phyloP scores from a whole-genome alignment of 2,797 vertebrate species.

The Epinephelus awoara region DNA sequence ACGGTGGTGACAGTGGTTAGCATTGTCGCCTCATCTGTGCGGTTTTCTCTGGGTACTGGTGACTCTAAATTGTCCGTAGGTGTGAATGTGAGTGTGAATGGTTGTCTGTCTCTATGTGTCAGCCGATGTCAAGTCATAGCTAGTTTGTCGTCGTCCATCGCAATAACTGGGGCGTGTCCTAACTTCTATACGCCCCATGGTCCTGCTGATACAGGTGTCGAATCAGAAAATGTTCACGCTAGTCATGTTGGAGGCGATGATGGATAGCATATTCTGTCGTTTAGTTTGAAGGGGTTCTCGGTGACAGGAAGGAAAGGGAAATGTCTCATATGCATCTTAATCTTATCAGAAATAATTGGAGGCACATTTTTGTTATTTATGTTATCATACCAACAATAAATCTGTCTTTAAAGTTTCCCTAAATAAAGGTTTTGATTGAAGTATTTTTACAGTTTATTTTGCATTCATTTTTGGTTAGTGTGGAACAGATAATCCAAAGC shows the following conservation, averaged over 20 bases:
- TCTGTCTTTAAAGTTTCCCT: slow-evolving; percentile 29
- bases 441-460: not conserved
- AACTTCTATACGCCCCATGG: too few species aligned
- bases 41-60: too few species aligned
- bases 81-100: too few species aligned
- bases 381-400: slow-evolving; percentile 31
- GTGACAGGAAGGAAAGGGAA: slow-evolving; percentile 14
- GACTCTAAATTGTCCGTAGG: too few species aligned
- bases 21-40: too few species aligned
- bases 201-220: too few species aligned
- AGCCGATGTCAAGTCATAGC: too few species aligned
- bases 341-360: slow-evolving; percentile 37
- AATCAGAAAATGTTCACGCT: not conserved
- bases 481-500: slow-evolving; percentile 8
- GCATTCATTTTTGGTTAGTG: not conserved
- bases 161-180: too few species aligned
- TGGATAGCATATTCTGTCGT: not conserved
- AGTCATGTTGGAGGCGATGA: slow-evolving; percentile 1
- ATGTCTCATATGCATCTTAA: slow-evolving; percentile 20
- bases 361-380: slow-evolving; percentile 6
- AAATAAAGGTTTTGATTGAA: slow-evolving; percentile 16
- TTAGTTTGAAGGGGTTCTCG: slow-evolving; percentile 18
- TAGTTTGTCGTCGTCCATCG: too few species aligned
- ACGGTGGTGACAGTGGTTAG: too few species aligned
- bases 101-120: too few species aligned